Percentiles rank a stretch among this genome's conserved stretches.
phyloP scores from a whole-genome alignment of 2,797 vertebrate genomes.

The Melopsittacus undulatus region DNA sequence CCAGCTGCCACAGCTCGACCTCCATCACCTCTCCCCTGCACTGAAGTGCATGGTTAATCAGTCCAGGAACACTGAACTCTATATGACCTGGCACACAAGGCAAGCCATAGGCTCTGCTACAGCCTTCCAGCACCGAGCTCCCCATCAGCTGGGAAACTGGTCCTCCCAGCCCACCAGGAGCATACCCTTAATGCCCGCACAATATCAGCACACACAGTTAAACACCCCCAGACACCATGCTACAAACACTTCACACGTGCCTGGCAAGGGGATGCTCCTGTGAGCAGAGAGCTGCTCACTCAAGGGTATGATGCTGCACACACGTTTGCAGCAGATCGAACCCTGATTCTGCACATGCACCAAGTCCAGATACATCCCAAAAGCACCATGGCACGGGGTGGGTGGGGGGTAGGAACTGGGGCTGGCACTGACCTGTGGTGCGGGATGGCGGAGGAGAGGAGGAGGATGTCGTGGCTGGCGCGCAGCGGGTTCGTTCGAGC shows the following conservation, averaged over 20 bases:
- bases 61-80: background rate
- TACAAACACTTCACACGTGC: accelerated
- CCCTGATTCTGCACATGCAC: accelerated
- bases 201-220: accelerated
- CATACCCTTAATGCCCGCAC: accelerated
- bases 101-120: accelerated
- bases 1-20: accelerated
- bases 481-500: constrained; percentile 86
- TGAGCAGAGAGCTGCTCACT: accelerated
- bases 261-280: background rate
- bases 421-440: constrained; percentile 65
- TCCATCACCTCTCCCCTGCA: background rate
- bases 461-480: constrained; percentile 88
- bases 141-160: background rate
- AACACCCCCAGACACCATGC: accelerated
- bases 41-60: background rate
- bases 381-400: accelerated
- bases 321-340: accelerated
- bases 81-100: accelerated
- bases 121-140: background rate
- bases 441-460: constrained; percentile 73
- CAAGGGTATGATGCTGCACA: accelerated
- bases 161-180: background rate
- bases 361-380: accelerated
- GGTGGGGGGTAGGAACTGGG: accelerated